These are phyloP conservation scores for Aleiodes alternator DNA, from an alignment of 2,888 invertebrate genomes.

Conservation along the genomic window DNA sequence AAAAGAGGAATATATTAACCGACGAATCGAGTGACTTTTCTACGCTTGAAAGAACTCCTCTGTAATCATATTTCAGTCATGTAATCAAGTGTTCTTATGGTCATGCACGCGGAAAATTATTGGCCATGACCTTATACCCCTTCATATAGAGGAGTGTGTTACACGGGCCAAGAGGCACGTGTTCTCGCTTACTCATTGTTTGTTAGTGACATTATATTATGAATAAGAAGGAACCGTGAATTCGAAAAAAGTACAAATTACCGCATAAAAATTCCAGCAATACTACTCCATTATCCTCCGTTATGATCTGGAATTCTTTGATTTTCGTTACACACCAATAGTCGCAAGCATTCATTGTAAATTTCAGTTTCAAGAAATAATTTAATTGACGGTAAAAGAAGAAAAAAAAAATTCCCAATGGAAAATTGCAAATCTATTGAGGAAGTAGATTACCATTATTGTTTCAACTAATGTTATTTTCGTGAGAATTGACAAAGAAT, in stretches of 20 bases:
- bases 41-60: conserved; percentile 1
- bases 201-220: conserved; percentile 54
- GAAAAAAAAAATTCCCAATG: not conserved
- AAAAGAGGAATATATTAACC: conserved; percentile 1
- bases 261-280: conserved; percentile 49
- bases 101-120: conserved; percentile 58
- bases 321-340: conserved; percentile 30
- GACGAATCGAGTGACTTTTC: conserved; percentile 15
- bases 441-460: no score
- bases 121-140: conserved; percentile 48
- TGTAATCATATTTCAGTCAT: conserved; percentile 37
- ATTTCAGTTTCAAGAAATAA: not conserved
- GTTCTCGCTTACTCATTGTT: conserved; percentile 50
- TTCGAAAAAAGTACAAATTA: conserved; percentile 55
- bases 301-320: conserved; percentile 20
- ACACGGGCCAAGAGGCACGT: conserved; percentile 54
- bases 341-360: conserved; percentile 15
- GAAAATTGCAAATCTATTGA: not conserved
- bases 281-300: conserved; percentile 25
- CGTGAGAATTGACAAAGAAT: no score
- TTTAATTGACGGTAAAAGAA: not conserved
- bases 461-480: no score
- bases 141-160: conserved; percentile 23
- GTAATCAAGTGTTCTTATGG: conserved; percentile 42
- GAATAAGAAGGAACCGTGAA: conserved; percentile 55